Evolutionary conservation across 2,888 invertebrate genomes (phyloP).

Genomic region (Yponomeuta cagnagella): DNA sequence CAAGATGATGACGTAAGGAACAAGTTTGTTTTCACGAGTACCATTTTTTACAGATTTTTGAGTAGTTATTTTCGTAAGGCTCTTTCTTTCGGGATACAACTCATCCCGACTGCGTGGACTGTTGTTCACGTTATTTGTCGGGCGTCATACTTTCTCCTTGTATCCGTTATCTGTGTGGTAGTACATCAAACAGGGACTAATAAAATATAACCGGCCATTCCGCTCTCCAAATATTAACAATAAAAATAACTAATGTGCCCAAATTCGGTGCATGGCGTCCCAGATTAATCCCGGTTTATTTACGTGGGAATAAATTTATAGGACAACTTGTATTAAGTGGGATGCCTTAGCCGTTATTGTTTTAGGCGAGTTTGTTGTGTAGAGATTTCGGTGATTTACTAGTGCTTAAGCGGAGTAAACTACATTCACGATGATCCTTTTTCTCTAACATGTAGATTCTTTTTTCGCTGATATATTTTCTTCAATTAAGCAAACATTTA

Average conservation of each 20-base stretch:
- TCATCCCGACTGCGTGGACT: too few relatives aligned
- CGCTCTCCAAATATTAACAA: conserved; percentile 19
- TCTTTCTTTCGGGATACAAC: too few relatives aligned
- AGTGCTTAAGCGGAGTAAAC: background rate
- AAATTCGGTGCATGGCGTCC: conserved; percentile 9
- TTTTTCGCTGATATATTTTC: background rate
- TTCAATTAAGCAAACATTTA: too few relatives aligned
- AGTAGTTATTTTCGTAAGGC: too few relatives aligned
- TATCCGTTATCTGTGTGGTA: background rate
- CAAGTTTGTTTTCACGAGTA: too few relatives aligned
- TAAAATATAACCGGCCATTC: conserved; percentile 14
- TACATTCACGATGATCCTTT: background rate
- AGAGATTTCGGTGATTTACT: background rate
- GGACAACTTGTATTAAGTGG: conserved; percentile 6
- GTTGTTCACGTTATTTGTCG: too few relatives aligned
- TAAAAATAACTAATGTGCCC: conserved; percentile 20
- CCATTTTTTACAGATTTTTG: too few relatives aligned
- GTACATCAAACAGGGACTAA: conserved; percentile 17
- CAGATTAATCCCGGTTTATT: conserved; percentile 1
- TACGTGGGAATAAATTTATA: conserved; percentile 9
- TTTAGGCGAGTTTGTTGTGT: background rate
- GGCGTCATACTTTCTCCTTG: background rate
- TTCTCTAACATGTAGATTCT: background rate
- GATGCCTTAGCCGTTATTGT: background rate
- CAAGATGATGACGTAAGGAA: too few relatives aligned